Evolutionary conservation across 2,888 invertebrate genomes (phyloP).

Genomic region (Agrochola circellaris): DNA sequence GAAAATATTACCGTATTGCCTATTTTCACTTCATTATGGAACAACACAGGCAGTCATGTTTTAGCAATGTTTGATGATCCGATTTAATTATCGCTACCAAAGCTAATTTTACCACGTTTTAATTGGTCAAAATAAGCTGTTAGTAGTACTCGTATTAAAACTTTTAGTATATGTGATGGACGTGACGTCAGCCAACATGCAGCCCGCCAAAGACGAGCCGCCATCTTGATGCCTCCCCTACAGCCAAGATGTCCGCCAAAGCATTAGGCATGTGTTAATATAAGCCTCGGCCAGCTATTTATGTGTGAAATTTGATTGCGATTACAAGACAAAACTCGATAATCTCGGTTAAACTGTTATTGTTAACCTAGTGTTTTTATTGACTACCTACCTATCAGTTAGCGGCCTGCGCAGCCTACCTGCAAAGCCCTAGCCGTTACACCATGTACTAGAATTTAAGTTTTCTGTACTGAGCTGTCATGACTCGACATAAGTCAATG

Average conservation of each 20-base stretch:
- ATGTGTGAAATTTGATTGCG: too few species aligned
- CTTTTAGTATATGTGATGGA: neutral
- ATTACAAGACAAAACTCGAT: too few species aligned
- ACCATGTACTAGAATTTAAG: too few species aligned
- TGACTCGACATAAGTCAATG: neutral
- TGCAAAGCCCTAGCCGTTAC: too few species aligned
- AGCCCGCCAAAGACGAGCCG: neutral
- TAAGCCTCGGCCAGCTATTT: too few species aligned
- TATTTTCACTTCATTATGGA: neutral
- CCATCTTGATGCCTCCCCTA: neutral
- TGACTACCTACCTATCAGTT: too few species aligned
- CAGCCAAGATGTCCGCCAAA: neutral
- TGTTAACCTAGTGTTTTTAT: too few species aligned
- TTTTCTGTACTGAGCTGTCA: too few species aligned
- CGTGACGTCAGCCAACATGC: neutral
- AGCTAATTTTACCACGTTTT: constrained; percentile 28
- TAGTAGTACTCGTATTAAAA: neutral
- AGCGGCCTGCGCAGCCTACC: too few species aligned
- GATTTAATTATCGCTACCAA: constrained; percentile 41
- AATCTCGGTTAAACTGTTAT: too few species aligned
- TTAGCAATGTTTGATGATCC: constrained; percentile 13
- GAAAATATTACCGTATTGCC: neutral
- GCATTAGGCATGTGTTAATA: neutral
- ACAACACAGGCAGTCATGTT: neutral
- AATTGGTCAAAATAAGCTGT: constrained; percentile 4